A percentile compares a stretch with the other conserved stretches of the same genome.
These are phyloP conservation scores for Theropithecus gelada DNA, from an alignment of 2,113 vertebrate species.

Conservation along the genomic window DNA sequence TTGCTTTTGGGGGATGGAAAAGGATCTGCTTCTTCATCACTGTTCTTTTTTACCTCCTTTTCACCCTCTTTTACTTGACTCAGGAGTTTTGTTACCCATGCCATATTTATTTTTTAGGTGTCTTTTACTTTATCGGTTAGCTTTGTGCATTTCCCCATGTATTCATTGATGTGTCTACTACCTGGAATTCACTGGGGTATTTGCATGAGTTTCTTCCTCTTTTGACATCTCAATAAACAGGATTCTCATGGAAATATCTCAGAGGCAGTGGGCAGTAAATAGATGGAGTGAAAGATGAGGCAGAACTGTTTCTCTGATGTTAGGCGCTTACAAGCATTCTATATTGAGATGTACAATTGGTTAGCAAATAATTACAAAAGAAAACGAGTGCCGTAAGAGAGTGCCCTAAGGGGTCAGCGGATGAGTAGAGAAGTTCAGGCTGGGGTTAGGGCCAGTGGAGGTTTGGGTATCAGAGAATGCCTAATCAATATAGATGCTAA, in stretches of 20 bases:
- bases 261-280: background rate
- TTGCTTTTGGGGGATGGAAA: background rate
- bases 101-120: background rate
- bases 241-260: background rate
- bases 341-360: background rate
- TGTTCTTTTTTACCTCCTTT: background rate
- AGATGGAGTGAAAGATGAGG: background rate
- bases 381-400: background rate
- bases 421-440: background rate
- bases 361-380: background rate
- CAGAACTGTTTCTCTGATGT: background rate
- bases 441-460: background rate
- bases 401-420: background rate
- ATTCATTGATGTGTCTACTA: background rate
- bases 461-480: background rate
- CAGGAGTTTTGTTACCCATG: background rate
- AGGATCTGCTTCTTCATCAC: background rate
- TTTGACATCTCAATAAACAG: background rate
- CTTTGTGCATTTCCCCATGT: background rate
- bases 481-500: background rate
- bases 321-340: background rate
- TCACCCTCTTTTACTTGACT: background rate
- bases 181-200: background rate
- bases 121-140: background rate
- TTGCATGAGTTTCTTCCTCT: conserved; percentile 22